Conservation (phyloP, 1,140 invertebrate species). For the Paracyclopina nana region DNA sequence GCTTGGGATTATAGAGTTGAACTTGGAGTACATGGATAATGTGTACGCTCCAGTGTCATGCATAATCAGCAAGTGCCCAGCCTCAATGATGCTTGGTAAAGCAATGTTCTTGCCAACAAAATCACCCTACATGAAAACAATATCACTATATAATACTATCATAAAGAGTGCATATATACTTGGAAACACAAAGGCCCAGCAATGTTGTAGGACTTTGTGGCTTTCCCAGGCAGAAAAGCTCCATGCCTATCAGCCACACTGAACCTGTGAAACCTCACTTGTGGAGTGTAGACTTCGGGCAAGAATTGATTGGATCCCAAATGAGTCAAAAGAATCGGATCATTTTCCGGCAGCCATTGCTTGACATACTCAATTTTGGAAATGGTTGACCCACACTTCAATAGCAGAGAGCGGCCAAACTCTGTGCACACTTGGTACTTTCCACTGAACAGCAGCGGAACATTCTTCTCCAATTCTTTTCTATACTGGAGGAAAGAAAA, state of each 20-base stretch:
- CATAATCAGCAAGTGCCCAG: slow-evolving; percentile 1
- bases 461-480: neutral
- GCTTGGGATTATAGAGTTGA: slow-evolving; percentile 12
- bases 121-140: neutral
- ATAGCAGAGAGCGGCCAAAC: slow-evolving; percentile 11
- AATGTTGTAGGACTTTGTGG: slow-evolving; percentile 1
- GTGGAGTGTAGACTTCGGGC: slow-evolving; percentile 7
- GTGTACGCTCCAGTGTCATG: slow-evolving; percentile 16
- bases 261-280: slow-evolving; percentile 13
- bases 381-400: slow-evolving; percentile 8
- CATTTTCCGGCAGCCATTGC: slow-evolving; percentile 7
- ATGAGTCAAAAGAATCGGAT: slow-evolving; percentile 12
- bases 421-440: slow-evolving; percentile 7
- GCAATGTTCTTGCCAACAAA: neutral
- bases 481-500: slow-evolving; percentile 7
- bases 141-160: too few species aligned
- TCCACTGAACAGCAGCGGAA: slow-evolving; percentile 6
- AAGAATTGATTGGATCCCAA: slow-evolving; percentile 14
- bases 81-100: slow-evolving; percentile 1
- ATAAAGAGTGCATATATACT: neutral
- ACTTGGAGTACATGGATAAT: slow-evolving; percentile 12
- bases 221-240: neutral
- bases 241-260: neutral
- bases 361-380: slow-evolving; percentile 4
- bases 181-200: slow-evolving; percentile 12